phyloP scores from a whole-genome alignment of 2,113 vertebrate genomes.

The Mixornis gularis region DNA sequence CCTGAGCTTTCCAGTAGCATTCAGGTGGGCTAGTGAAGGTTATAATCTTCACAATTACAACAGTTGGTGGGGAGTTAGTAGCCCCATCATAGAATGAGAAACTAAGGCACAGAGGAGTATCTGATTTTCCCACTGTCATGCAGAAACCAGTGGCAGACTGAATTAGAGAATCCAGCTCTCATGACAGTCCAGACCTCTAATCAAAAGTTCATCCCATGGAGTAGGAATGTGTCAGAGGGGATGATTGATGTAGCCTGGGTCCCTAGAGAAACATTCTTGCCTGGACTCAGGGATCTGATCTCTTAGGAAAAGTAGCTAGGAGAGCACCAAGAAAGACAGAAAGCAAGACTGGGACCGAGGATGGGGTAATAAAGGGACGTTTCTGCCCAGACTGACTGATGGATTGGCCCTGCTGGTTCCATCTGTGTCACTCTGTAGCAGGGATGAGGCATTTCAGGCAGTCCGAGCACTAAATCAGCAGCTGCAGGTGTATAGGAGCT shows the following conservation, averaged over 20 bases:
- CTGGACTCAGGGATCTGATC: not conserved
- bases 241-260: not conserved
- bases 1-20: not conserved
- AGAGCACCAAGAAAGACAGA: not conserved
- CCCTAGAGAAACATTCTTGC: not conserved
- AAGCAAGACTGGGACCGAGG: not conserved
- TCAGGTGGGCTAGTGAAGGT: not conserved
- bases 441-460: not conserved
- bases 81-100: not conserved
- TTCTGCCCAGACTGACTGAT: not conserved
- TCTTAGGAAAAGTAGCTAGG: not conserved
- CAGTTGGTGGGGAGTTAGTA: not conserved
- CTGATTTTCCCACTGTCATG: not conserved
- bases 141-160: not conserved
- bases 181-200: not conserved
- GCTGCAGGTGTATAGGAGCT: not conserved
- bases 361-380: not conserved
- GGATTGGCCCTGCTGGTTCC: not conserved
- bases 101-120: not conserved
- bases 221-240: not conserved
- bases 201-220: not conserved
- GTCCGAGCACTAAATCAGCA: not conserved
- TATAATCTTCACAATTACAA: not conserved
- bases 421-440: not conserved
- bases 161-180: not conserved